phyloP scores from a whole-genome alignment of 2,888 invertebrate genomes.

The Priocnemis perturbator region DNA sequence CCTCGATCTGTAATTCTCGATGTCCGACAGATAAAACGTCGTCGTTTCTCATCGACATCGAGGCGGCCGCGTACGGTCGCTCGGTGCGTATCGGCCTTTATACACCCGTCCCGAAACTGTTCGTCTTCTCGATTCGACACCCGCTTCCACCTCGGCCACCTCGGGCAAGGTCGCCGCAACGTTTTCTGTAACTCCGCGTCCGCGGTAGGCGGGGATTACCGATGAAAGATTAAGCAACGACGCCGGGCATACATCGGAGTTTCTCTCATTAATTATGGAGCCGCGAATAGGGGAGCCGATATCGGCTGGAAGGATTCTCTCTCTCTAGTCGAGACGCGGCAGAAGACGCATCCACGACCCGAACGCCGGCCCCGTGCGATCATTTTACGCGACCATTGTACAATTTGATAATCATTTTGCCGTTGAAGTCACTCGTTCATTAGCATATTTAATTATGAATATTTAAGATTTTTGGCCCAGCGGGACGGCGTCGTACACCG shows the following conservation, averaged over 20 bases:
- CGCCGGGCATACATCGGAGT: slow-evolving; percentile 4
- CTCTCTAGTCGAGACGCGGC: slow-evolving; percentile 10
- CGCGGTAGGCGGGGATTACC: slow-evolving; percentile 5
- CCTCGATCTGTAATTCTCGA: slow-evolving; percentile 5
- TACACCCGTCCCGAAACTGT: no score
- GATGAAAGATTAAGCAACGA: neutral
- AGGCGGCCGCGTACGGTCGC: no score
- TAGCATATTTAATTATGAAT: slow-evolving; percentile 74
- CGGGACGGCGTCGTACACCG: slow-evolving; percentile 62
- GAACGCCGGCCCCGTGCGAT: slow-evolving; percentile 46
- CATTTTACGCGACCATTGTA: slow-evolving; percentile 65
- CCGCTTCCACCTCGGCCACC: no score
- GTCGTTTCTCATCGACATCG: slow-evolving; percentile 2
- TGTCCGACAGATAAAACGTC: slow-evolving; percentile 6
- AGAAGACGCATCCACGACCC: slow-evolving; percentile 21
- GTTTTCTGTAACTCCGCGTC: no score
- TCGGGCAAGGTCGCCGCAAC: no score
- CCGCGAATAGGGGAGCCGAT: slow-evolving; percentile 26
- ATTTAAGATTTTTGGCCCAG: slow-evolving; percentile 73
- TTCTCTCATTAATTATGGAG: slow-evolving; percentile 29
- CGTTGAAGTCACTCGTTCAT: slow-evolving; percentile 71
- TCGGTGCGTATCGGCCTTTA: no score
- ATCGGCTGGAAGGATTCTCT: neutral
- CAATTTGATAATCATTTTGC: slow-evolving; percentile 72
- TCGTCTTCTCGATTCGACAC: no score